Evolutionary conservation across 2,888 invertebrate species (phyloP).

Genomic region (Nemurella pictetii): DNA sequence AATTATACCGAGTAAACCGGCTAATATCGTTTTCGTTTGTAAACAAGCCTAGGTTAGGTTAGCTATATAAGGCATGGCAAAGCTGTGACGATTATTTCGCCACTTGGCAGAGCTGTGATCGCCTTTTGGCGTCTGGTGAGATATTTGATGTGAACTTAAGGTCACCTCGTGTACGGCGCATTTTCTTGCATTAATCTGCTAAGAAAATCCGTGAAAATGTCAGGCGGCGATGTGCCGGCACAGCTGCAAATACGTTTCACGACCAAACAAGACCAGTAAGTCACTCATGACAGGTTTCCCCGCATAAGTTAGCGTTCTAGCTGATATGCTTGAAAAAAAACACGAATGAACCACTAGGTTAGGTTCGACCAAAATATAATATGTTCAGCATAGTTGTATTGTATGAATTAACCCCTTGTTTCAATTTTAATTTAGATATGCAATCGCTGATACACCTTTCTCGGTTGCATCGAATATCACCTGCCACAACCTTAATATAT

Average conservation of each 20-base stretch:
- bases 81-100: too few relatives aligned
- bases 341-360: conserved; percentile 1
- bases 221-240: conserved; percentile 48
- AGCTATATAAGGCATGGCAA: too few relatives aligned
- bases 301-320: too few relatives aligned
- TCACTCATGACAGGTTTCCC: too few relatives aligned
- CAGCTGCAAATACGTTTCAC: conserved; percentile 78
- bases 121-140: too few relatives aligned
- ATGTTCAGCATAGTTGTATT: background rate
- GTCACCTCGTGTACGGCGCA: background rate
- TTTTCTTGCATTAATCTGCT: background rate
- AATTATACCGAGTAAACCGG: too few relatives aligned
- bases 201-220: background rate
- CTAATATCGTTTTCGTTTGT: too few relatives aligned
- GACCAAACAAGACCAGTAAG: conserved; percentile 82
- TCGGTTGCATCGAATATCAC: conserved; percentile 77
- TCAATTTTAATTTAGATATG: conserved; percentile 65
- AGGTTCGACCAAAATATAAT: background rate
- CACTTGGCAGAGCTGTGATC: too few relatives aligned
- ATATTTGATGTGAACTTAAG: too few relatives aligned
- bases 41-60: too few relatives aligned
- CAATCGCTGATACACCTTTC: conserved; percentile 82
- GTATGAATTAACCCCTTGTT: conserved; percentile 8
- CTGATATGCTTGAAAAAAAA: too few relatives aligned
- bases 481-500: conserved; percentile 69